Base-by-base conservation (phyloP, 2,888 invertebrate species). In the Cephus spinipes region DNA sequence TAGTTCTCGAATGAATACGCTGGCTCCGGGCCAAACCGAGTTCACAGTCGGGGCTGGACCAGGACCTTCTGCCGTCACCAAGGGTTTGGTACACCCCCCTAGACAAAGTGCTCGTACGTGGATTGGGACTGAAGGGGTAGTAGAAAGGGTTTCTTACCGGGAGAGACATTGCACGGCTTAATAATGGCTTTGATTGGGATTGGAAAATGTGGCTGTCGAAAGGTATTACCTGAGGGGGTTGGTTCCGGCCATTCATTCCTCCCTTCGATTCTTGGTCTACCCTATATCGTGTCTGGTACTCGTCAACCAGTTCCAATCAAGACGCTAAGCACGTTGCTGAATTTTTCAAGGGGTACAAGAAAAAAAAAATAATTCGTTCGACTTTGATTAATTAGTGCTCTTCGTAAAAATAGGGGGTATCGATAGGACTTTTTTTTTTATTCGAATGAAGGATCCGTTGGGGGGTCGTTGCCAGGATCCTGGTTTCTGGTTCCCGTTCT, bases 1-100 rank as follows among this genome's bases (percentile, higher is more conserved):
- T 89, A 89, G 91, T 91, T 90, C 40, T 89, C 89, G 89, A 90
- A 91, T 90, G 90, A 91, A 91, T 90, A 89, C 90, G 88, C 87
- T 90, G 90, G 90, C 89, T 81, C 31, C 36, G 75, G 74, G 83
- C 84, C 82, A 84, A 84, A 55, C 80, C 76, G 68, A 73, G 76
- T 79, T 79, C 80, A 77, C 76, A 76, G 75, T 68, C 73, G 73
- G 74, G 69, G 4, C 40, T 40, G 40, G 40, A 40, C 40, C 40
- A 40, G 36, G 36, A 36, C 4, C 15, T 15, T 15, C 40, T 15
- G 15, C 15, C 15, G 15, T 40, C 76, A 78, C 79, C 78, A 80
- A 78, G 78, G 80, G 80, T 80, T 79, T 80, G 79, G 79, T 81
- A 74, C 74, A 23, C 30, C 85, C 85, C 83, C 80, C 76, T 2